phyloP scores from a whole-genome alignment of 2,113 vertebrate species.

The Falcunculus frontatus region DNA sequence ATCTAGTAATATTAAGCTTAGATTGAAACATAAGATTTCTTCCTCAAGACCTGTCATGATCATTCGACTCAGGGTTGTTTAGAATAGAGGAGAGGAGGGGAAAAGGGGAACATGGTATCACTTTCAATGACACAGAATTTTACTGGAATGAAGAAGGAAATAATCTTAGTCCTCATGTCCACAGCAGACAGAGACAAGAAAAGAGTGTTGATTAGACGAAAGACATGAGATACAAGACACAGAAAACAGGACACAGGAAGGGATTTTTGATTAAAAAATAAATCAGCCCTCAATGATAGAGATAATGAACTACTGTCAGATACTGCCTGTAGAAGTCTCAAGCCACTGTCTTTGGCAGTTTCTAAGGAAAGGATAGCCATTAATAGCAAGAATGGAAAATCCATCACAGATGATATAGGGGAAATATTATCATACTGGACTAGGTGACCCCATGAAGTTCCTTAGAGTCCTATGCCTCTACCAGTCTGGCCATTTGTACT shows the following conservation, averaged over 20 bases:
- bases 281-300: neutral
- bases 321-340: neutral
- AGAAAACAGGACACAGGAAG: neutral
- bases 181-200: neutral
- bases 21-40: slow-evolving; percentile 37
- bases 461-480: neutral
- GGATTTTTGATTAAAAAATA: neutral
- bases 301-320: neutral
- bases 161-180: neutral
- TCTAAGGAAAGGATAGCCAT: neutral
- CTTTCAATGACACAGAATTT: neutral
- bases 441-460: neutral
- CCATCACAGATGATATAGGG: neutral
- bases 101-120: neutral
- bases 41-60: neutral
- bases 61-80: neutral
- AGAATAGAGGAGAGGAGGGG: neutral
- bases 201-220: neutral
- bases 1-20: slow-evolving; percentile 10
- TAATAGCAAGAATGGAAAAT: neutral
- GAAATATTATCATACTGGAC: neutral
- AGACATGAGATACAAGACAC: neutral
- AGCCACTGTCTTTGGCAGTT: neutral
- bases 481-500: neutral
- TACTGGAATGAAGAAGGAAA: neutral